phyloP scores from a whole-genome alignment of 1,140 invertebrate species.

The Pogonus chalceus region DNA sequence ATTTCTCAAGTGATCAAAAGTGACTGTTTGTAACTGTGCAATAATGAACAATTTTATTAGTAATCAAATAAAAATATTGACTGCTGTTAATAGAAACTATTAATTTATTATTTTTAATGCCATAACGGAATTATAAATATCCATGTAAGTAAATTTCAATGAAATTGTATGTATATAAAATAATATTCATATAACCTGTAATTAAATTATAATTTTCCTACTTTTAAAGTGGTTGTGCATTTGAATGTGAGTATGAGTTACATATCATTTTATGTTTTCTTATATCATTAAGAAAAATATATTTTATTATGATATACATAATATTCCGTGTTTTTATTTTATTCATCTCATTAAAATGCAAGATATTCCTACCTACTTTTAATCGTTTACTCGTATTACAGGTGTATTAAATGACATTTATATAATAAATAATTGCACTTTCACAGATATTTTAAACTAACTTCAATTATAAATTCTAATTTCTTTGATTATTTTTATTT shows the following conservation, averaged over 20 bases:
- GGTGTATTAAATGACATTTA: too few relatives aligned
- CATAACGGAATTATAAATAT: neutral
- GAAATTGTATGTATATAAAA: neutral
- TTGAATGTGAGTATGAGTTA: neutral
- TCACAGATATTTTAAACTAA: too few relatives aligned
- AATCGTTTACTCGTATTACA: too few relatives aligned
- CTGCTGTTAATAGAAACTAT: neutral
- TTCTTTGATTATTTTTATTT: too few relatives aligned
- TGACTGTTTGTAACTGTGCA: neutral
- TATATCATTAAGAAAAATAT: too few relatives aligned
- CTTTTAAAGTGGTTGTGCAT: slow-evolving; percentile 2
- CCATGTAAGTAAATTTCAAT: neutral
- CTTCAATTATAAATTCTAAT: too few relatives aligned
- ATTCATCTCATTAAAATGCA: too few relatives aligned
- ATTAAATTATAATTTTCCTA: neutral
- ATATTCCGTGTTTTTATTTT: too few relatives aligned
- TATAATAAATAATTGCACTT: too few relatives aligned
- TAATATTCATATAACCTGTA: neutral
- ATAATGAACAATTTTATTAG: neutral
- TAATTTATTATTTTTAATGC: neutral
- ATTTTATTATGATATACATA: too few relatives aligned
- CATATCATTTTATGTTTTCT: neutral
- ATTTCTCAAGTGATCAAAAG: neutral
- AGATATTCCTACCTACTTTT: too few relatives aligned
- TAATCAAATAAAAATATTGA: neutral